Evolutionary conservation across 2,113 vertebrate species (phyloP).

Genomic region (Rhinopithecus roxellana): DNA sequence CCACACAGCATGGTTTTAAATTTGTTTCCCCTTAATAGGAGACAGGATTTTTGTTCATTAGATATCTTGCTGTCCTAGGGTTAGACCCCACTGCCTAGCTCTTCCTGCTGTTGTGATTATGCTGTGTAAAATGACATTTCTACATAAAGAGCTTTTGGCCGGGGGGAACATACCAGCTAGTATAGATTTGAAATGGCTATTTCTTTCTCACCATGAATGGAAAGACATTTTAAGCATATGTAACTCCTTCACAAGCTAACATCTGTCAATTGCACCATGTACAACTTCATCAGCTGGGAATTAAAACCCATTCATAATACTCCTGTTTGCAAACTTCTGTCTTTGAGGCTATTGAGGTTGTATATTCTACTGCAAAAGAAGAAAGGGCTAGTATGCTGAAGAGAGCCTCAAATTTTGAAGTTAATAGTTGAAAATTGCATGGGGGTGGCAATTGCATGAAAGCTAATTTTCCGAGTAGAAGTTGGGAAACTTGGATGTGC

Average conservation of each 20-base stretch:
- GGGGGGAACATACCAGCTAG: slow-evolving; percentile 11
- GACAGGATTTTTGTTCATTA: slow-evolving; percentile 19
- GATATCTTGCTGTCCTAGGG: slow-evolving; percentile 2
- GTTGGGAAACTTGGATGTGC: not conserved
- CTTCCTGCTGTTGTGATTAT: not conserved
- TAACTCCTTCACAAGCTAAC: slow-evolving; percentile 20
- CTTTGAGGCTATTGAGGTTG: not conserved
- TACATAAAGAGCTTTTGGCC: slow-evolving; percentile 30
- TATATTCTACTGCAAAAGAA: slow-evolving; percentile 17
- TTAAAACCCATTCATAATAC: slow-evolving; percentile 22
- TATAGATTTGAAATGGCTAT: slow-evolving; percentile 21
- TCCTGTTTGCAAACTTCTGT: slow-evolving; percentile 39
- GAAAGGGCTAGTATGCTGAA: not conserved
- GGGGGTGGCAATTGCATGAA: not conserved
- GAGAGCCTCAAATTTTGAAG: not conserved
- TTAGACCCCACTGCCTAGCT: not conserved
- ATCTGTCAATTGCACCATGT: not conserved
- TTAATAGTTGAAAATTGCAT: not conserved
- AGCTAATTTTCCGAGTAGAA: not conserved
- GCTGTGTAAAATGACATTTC: slow-evolving; percentile 41
- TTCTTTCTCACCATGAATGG: slow-evolving; percentile 27
- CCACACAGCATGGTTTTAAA: slow-evolving; percentile 39
- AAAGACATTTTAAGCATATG: slow-evolving; percentile 39
- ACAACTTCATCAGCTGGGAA: slow-evolving; percentile 23
- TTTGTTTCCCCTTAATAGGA: slow-evolving; percentile 63